These are phyloP conservation scores for Myotis myotis DNA, from an alignment of 2,797 vertebrate genomes.

Conservation along the genomic window DNA sequence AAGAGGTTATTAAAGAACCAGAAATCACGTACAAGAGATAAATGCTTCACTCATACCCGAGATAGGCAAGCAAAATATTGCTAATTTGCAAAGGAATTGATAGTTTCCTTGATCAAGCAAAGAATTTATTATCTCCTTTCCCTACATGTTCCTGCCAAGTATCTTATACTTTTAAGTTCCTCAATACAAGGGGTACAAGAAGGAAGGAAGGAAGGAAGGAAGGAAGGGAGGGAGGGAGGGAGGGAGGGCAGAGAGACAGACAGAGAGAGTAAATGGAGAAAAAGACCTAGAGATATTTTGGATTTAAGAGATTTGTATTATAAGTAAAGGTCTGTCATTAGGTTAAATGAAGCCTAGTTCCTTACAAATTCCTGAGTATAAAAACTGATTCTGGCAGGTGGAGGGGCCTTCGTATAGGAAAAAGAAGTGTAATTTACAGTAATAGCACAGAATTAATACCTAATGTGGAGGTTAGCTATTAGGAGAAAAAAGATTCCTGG, in stretches of 20 bases:
- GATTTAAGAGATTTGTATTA: background rate
- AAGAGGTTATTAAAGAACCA: background rate
- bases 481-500: background rate
- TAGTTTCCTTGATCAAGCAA: background rate
- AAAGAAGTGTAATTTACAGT: conserved; percentile 42
- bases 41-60: background rate
- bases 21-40: conserved; percentile 38
- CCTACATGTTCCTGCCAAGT: background rate
- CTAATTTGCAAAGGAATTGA: conserved; percentile 35
- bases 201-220: background rate
- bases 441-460: conserved; percentile 40
- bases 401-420: background rate
- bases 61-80: background rate
- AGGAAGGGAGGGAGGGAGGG: too few relatives aligned
- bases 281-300: background rate
- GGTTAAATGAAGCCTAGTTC: conserved; percentile 16
- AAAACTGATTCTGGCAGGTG: background rate
- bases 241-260: background rate
- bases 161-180: background rate
- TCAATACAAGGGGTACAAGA: background rate
- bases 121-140: background rate
- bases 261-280: background rate
- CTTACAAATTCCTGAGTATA: conserved; percentile 9
- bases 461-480: conserved; percentile 33
- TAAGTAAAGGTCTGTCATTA: background rate